These are phyloP conservation scores for Aspiorhynchus laticeps DNA, from an alignment of 2,113 vertebrate species.

Conservation along the genomic window DNA sequence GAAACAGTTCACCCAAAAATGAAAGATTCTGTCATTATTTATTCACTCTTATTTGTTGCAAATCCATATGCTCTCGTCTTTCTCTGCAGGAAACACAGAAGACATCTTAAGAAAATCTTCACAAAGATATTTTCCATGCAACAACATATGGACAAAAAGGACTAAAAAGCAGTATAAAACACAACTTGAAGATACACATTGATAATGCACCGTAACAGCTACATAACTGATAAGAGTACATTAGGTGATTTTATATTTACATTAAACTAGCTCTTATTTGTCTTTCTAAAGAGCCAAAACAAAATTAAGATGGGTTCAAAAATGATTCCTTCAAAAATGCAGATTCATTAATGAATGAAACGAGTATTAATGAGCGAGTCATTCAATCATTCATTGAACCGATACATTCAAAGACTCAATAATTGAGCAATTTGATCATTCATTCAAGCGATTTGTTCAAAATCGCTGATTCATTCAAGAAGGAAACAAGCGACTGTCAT, in stretches of 20 bases:
- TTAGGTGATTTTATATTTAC: neutral
- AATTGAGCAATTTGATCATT: neutral
- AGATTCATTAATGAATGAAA: no score
- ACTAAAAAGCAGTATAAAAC: neutral
- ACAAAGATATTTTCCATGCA: neutral
- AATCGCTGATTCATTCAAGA: neutral
- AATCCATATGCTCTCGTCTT: neutral
- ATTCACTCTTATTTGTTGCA: conserved; percentile 29
- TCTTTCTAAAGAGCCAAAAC: neutral
- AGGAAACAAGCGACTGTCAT: no score
- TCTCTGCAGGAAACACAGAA: neutral
- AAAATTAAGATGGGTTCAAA: neutral
- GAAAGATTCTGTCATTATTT: neutral
- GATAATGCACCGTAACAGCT: no score
- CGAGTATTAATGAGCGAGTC: no score
- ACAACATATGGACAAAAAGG: neutral
- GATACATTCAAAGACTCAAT: no score
- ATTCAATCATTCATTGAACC: no score
- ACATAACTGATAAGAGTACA: neutral
- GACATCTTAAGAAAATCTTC: neutral
- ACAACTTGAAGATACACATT: no score
- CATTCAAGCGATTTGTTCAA: neutral
- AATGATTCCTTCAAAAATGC: no score
- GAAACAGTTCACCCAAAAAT: neutral
- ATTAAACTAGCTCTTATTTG: neutral